These are phyloP conservation scores for Dynastes tityus DNA, from an alignment of 2,888 invertebrate species.

Conservation along the genomic window DNA sequence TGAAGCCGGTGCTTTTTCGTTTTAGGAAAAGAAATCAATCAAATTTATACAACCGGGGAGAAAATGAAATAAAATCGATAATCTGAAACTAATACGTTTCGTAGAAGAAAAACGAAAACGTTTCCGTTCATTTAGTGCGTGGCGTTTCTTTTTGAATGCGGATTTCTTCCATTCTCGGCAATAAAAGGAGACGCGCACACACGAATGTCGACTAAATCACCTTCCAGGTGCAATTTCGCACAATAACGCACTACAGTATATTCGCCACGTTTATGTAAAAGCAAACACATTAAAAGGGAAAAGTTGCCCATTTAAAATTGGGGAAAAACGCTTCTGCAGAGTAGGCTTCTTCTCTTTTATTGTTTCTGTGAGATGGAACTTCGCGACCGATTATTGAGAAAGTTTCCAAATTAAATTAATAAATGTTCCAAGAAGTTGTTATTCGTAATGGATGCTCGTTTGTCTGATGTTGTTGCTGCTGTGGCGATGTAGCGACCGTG, in stretches of 20 bases:
- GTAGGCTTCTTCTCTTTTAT: slow-evolving; percentile 17
- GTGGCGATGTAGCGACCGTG: neutral
- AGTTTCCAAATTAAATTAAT: slow-evolving; percentile 54
- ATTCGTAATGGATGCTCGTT: slow-evolving; percentile 52
- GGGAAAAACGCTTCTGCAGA: slow-evolving; percentile 35
- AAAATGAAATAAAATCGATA: too few species aligned
- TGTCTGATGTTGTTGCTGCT: slow-evolving; percentile 24
- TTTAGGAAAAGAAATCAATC: too few species aligned
- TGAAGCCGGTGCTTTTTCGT: too few species aligned
- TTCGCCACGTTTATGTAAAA: slow-evolving; percentile 44
- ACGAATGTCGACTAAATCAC: slow-evolving; percentile 29
- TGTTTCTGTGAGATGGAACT: slow-evolving; percentile 44
- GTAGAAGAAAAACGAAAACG: neutral
- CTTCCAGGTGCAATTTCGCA: slow-evolving; percentile 26
- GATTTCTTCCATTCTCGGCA: neutral
- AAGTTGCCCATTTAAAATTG: slow-evolving; percentile 44
- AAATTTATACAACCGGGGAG: too few species aligned
- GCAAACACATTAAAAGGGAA: slow-evolving; percentile 46
- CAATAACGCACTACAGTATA: slow-evolving; percentile 5
- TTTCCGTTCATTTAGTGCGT: slow-evolving; percentile 10
- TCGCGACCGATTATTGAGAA: slow-evolving; percentile 46
- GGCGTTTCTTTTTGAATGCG: neutral
- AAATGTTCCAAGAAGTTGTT: slow-evolving; percentile 52
- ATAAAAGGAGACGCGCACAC: slow-evolving; percentile 29
- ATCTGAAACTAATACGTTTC: neutral